These are phyloP conservation scores for Tetramorium alpestre DNA, from an alignment of 1,140 invertebrate species.

Conservation along the genomic window DNA sequence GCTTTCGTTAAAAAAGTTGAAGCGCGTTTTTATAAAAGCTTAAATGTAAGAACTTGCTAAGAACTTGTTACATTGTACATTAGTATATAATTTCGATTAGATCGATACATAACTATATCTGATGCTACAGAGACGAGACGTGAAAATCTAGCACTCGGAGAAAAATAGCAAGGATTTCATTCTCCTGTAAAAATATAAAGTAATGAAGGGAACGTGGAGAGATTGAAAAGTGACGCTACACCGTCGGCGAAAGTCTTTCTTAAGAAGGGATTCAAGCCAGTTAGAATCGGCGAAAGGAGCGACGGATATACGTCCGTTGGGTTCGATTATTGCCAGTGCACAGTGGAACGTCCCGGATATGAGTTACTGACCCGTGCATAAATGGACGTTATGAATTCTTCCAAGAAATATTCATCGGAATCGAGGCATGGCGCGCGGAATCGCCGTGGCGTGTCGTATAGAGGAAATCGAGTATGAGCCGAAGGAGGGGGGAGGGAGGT, in stretches of 20 bases:
- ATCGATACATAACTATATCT: not conserved
- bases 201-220: constrained; percentile 21
- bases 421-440: constrained; percentile 40
- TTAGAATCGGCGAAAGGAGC: constrained; percentile 28
- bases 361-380: constrained; percentile 75
- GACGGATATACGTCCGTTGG: constrained; percentile 12
- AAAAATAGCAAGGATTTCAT: not conserved
- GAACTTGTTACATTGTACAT: not conserved
- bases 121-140: not conserved
- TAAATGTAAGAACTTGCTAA: not conserved
- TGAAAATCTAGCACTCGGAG: not conserved
- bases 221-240: constrained; percentile 29
- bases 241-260: not conserved
- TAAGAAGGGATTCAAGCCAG: not conserved
- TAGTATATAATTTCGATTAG: not conserved
- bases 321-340: constrained; percentile 41
- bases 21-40: not conserved
- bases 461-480: constrained; percentile 72
- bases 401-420: constrained; percentile 72
- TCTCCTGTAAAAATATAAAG: constrained; percentile 18
- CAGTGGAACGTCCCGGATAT: constrained; percentile 61
- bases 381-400: constrained; percentile 77
- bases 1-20: not conserved
- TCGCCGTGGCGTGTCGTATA: constrained; percentile 54
- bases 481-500: not conserved